Evolutionary conservation across 2,797 vertebrate genomes (phyloP), one percentile per base, ranked within the genome.

Genomic region (Danio kyathit): DNA sequence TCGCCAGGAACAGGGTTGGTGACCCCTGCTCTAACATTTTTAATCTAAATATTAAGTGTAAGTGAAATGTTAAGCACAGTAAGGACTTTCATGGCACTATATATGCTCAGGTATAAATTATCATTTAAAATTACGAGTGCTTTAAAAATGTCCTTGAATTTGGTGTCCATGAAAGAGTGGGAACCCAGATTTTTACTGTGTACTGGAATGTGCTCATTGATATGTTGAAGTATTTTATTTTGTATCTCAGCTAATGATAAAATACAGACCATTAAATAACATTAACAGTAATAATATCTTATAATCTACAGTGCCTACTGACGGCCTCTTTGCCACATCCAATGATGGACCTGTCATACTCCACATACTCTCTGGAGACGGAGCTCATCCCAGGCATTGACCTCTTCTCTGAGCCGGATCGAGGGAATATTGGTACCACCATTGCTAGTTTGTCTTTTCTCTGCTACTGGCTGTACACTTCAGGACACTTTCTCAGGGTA

Each of bases 351-450:
- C 89, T 88, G 76, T 93, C 93, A 78, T 99, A 97, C 52, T 93
- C 92, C 61, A 92, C 91, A 3, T 95, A 97, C 85, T 92, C 90
- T 82, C 80, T 94, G 9, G 83, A 86, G n/a, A 89, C 87, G 48
- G 90, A 94, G 76, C 95, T 98, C 72, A 89, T 98, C 80, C 96
- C 97, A 13, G 97, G 96, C 9, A 88, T 97, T 0, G 93, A 98
- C 73, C 91, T 98, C 75, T 98, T 99, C 91, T 95, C 95, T 0
- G 95, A 97, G 67, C 88, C 83, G 19, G 90, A 90, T 87, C 93
- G 96, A 86, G 90, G 93, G 81, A 92, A 96, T 77, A 80, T 95
- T 0, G 85, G 91, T 71, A 92, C 91, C 40, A 94, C 94, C 19
- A 88, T 96, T 46, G 89, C 94, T 83, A 95, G 96, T 86, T 91